These are phyloP conservation scores for human (Homo sapiens) DNA, from an alignment of 2,113 vertebrate species.

Conservation along the genomic window GRCh38 chr18:58368501-58369000, in stretches of 20 bases:
- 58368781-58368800: neutral
- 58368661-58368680: neutral
- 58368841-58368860: neutral
- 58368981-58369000: too few species aligned
- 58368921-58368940: neutral
- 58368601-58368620: neutral
- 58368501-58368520: neutral
- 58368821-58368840: rapidly evolving
- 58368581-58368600: neutral
- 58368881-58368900: neutral
- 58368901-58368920: neutral
- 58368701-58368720: neutral
- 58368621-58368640: neutral
- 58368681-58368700: neutral
- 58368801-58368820: neutral
- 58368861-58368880: neutral
- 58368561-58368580: neutral
- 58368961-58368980: neutral
- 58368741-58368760: neutral
- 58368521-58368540: neutral
- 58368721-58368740: neutral
- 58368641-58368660: neutral
- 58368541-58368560: neutral
- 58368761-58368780: neutral
- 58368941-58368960: neutral